Percentiles rank a stretch among this genome's conserved stretches.
Conservation (phyloP, 2,888 invertebrate species). For the Eupeodes luniger region DNA sequence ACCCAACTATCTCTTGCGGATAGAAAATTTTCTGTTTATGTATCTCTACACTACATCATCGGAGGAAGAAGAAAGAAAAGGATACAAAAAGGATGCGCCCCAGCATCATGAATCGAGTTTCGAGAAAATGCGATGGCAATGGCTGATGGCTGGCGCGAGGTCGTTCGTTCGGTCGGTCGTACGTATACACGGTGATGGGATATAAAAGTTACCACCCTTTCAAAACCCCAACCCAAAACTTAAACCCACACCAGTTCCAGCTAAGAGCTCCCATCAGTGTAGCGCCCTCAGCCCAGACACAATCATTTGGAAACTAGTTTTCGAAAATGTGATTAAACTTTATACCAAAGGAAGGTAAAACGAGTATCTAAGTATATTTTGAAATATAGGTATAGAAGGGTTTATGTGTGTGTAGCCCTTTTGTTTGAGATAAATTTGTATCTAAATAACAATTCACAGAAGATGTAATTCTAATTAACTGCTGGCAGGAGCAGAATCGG, state of each 20-base stretch:
- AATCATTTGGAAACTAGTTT: conserved; percentile 71
- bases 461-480: conserved; percentile 75
- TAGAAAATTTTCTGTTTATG: conserved; percentile 52
- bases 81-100: conserved; percentile 66
- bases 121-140: conserved; percentile 8
- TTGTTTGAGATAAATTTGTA: conserved; percentile 53
- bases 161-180: neutral
- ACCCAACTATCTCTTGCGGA: conserved; percentile 38
- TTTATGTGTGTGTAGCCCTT: conserved; percentile 40
- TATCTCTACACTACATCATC: conserved; percentile 42
- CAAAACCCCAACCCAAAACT: neutral
- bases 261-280: neutral
- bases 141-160: neutral
- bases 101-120: neutral
- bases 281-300: conserved; percentile 50
- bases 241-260: neutral
- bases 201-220: conserved; percentile 47
- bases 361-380: neutral
- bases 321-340: conserved; percentile 69
- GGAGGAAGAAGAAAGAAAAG: conserved; percentile 57
- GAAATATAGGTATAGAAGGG: neutral
- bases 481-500: neutral
- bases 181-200: neutral
- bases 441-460: conserved; percentile 21
- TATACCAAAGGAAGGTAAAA: conserved; percentile 6